Evolutionary conservation across 1,140 invertebrate genomes (phyloP), one percentile per base, ranked within the genome.

Genomic region (Hyphantria cunea): DNA sequence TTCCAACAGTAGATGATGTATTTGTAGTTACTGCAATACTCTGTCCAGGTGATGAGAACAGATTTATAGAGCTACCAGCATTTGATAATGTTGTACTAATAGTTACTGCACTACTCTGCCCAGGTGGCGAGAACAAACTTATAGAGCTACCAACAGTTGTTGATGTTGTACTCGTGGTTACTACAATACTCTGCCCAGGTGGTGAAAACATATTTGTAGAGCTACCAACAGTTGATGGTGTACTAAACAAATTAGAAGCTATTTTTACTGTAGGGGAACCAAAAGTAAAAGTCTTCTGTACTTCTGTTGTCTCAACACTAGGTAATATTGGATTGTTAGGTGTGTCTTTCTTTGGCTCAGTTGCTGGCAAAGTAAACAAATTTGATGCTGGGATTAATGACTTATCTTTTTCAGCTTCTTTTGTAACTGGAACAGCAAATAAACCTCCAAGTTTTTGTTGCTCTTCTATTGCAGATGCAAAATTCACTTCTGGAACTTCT

Each of bases 401-500:
- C 8, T 32, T 34, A 0, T 33, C 49, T 6, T 51, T 51, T 5
- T 51, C 32, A 31, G 1, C 32, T 34, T 51, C 25, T 31, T n/a
- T 14, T 34, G 49, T 37, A 47, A 41, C 5, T 25, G 10, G 66
- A 15, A 25, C 17, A 44, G 41, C 41, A 44, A 44, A 13, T 7
- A 44, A 1, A 14, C 44, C 14, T 14, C 17, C 0, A 59, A 17
- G 45, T 41, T 73, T 73, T 6, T 63, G 13, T 25, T 51, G 49
- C 17, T 56, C 44, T 44, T 69, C 32, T 2, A 45, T n/a, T 11
- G 66, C 25, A 12, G 60, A 42, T 42, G 52, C 39, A 11, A 66
- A 44, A 3, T 69, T 64, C 41, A 78, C 54, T 47, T 68, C 70
- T 13, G 74, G 72, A 10, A 74, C 67, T 60, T 78, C 76, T 54